Base-by-base conservation (phyloP, 2,797 vertebrate genomes). In the Protosalanx chinensis region DNA sequence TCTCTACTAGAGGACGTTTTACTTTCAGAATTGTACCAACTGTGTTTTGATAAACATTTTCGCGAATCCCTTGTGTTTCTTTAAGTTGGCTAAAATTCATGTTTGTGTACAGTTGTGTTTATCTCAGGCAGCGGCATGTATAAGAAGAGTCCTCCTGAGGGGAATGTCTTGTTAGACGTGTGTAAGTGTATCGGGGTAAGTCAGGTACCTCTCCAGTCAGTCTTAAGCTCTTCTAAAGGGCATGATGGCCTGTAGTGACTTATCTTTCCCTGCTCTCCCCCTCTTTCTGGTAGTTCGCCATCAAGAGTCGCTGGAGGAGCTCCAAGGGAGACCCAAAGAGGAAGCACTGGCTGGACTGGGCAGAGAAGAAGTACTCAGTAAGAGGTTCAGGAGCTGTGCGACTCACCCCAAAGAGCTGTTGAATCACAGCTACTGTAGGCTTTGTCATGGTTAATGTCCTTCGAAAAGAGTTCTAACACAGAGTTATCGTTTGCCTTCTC, bases 301-400 rank as follows among this genome's bases (percentile, higher is more conserved):
- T 99, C 76, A 92, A 85, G 72, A 98, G 94, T 76, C 93, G 94
- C 10, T 94, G 93, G 87, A 92, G 75, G 71, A 93, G 87, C 35
- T 91, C 91, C 1, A 86, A 1, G 70, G 13, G 86, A 7, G 87
- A 91, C 68, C 79, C 91, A 7, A 88, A 89, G 81, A 93, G 90
- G 82, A 84, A 86, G 3, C 98, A 99, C 88, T 99, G 98, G 98
- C 68, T 99, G 79, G 97, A 99, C 86, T 99, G 97, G 97, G 97
- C 97, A 0, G 90, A 95, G 62, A 96, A 97, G 76, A 96, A 95
- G 53, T 98, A 98, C 78, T 86, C 96, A 0, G 97, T 99, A 92
- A 27, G 23, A 27, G 23, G 23, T 27, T 27, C 23, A 27, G 23
- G 23, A 27, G 23, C 23, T 27, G 7, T 37, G 6, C 1, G 41